Conservation (phyloP, 2,797 vertebrate species). For the Eulemur rubriventer region DNA sequence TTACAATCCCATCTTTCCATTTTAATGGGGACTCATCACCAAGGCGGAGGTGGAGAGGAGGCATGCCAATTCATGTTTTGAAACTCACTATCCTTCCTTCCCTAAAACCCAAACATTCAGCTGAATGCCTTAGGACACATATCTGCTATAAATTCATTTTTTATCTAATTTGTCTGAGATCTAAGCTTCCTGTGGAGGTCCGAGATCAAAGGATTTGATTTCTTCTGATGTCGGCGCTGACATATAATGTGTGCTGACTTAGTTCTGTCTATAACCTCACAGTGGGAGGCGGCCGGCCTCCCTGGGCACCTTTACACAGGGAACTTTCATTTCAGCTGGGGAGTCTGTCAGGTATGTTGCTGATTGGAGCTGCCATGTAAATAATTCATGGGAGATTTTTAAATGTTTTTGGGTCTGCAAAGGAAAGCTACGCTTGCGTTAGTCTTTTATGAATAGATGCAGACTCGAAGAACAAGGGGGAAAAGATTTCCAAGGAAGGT, state of each 20-base stretch:
- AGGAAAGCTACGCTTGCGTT: slow-evolving; percentile 77
- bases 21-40: slow-evolving; percentile 82
- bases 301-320: slow-evolving; percentile 87
- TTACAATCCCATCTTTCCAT: slow-evolving; percentile 75
- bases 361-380: slow-evolving; percentile 85
- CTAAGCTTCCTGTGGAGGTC: slow-evolving; percentile 96
- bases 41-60: slow-evolving; percentile 75
- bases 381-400: slow-evolving; percentile 86
- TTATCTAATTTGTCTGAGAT: slow-evolving; percentile 99
- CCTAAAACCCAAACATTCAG: slow-evolving; percentile 86
- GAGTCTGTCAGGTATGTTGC: slow-evolving; percentile 84
- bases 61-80: slow-evolving; percentile 86
- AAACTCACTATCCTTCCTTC: slow-evolving; percentile 84
- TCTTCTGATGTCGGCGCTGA: slow-evolving; percentile 96
- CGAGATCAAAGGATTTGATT: slow-evolving; percentile 98
- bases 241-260: slow-evolving; percentile 96
- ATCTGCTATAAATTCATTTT: slow-evolving; percentile 99
- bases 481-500: slow-evolving; percentile 66
- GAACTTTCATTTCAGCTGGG: slow-evolving; percentile 87
- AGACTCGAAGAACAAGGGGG: slow-evolving; percentile 64
- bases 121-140: slow-evolving; percentile 90
- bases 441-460: slow-evolving; percentile 82
- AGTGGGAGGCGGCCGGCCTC: slow-evolving; percentile 88
- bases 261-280: slow-evolving; percentile 93
- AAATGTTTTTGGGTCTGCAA: slow-evolving; percentile 70